Conservation (phyloP, 2,113 vertebrate genomes). For the Puntigrus tetrazona region DNA sequence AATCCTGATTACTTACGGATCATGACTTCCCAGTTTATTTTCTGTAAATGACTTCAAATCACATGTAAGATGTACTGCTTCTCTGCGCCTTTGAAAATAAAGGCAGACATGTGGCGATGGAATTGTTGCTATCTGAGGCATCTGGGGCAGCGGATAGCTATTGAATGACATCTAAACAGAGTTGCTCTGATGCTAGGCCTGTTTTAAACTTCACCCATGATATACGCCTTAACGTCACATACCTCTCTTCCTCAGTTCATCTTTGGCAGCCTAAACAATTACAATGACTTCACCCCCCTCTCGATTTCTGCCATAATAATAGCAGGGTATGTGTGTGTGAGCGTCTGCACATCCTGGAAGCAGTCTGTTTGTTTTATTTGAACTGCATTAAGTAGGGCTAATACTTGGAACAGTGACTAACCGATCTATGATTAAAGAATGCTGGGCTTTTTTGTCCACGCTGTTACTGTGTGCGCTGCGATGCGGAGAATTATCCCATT, state of each 20-base stretch:
- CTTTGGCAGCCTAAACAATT: constrained; percentile 52
- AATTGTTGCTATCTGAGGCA: constrained; percentile 25
- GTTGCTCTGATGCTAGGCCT: constrained; percentile 42
- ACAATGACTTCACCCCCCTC: constrained; percentile 55
- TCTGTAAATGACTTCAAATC: not conserved
- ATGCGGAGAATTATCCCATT: constrained; percentile 25
- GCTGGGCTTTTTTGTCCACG: not conserved
- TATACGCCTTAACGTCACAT: constrained; percentile 39
- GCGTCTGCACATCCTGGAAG: constrained; percentile 14
- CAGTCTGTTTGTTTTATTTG: constrained; percentile 32
- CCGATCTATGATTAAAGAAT: constrained; percentile 35
- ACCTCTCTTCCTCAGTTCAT: constrained; percentile 46
- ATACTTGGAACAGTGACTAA: constrained; percentile 27
- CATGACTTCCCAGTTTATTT: constrained; percentile 24
- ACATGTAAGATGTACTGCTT: constrained; percentile 12
- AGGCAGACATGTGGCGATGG: constrained; percentile 20
- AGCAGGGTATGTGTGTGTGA: not conserved
- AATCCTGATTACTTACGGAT: constrained; percentile 11
- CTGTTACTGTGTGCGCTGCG: not conserved
- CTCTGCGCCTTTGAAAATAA: constrained; percentile 6
- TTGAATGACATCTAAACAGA: constrained; percentile 21
- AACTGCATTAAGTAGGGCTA: constrained; percentile 11
- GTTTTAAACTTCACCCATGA: constrained; percentile 40
- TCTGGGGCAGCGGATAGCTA: constrained; percentile 1
- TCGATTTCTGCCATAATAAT: not conserved